phyloP scores from a whole-genome alignment of 2,797 vertebrate genomes.

The Myotis planiceps region DNA sequence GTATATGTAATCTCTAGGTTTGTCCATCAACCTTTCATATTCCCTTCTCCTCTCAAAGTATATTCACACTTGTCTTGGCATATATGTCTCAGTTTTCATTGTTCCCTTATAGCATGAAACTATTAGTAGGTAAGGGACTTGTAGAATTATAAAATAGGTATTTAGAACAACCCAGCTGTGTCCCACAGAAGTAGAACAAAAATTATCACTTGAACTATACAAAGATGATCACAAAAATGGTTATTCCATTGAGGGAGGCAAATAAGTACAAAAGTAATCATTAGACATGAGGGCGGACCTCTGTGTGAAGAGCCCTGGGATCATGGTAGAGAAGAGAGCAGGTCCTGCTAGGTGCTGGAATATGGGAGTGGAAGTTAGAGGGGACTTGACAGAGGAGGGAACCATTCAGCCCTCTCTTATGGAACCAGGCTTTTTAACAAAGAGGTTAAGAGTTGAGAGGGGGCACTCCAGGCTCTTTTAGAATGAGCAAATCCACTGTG shows the following conservation, averaged over 20 bases:
- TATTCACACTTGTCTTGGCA: not conserved
- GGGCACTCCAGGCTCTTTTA: not conserved
- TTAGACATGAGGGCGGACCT: not conserved
- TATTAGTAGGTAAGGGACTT: not conserved
- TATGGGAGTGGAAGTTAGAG: not conserved
- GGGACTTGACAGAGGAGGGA: not conserved
- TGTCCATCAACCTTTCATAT: not conserved
- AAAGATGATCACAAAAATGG: not conserved
- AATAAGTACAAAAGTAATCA: not conserved
- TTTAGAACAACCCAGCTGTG: not conserved
- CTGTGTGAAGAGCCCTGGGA: not conserved
- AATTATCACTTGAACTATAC: not conserved
- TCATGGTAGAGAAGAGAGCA: not conserved
- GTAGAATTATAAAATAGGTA: not conserved
- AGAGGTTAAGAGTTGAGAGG: not conserved
- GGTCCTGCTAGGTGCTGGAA: not conserved
- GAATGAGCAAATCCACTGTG: not conserved
- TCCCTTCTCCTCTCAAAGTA: not conserved
- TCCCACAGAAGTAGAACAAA: not conserved
- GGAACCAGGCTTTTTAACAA: not conserved
- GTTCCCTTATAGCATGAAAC: not conserved
- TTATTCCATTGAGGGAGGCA: not conserved
- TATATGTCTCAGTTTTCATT: not conserved
- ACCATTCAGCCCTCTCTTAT: not conserved
- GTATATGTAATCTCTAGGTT: not conserved